Percentiles rank a stretch among this genome's conserved stretches.
These are phyloP conservation scores for Leuciscus idus DNA, from an alignment of 2,113 vertebrate genomes.

Conservation along the genomic window DNA sequence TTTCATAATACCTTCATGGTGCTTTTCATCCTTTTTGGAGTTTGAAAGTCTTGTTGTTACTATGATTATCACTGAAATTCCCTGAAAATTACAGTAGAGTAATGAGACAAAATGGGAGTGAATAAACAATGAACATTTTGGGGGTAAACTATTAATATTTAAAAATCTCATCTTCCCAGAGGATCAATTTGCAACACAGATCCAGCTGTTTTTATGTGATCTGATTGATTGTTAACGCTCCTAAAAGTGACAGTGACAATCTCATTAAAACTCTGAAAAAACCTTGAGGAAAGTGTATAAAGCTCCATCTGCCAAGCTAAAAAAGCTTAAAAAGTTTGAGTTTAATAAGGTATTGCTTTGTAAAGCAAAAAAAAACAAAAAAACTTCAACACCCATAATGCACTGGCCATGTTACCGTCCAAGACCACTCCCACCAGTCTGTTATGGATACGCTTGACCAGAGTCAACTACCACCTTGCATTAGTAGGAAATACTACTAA, in stretches of 20 bases:
- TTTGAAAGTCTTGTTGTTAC: not conserved
- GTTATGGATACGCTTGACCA: no score
- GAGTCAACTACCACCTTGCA: no score
- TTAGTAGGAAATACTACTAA: no score
- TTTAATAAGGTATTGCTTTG: slow-evolving; percentile 14
- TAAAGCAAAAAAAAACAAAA: not conserved
- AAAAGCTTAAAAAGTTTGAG: not conserved
- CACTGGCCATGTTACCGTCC: no score
- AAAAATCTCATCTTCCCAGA: slow-evolving; percentile 3
- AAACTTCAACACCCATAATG: no score
- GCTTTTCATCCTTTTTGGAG: no score
- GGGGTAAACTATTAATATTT: not conserved
- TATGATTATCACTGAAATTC: not conserved
- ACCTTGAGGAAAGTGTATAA: not conserved
- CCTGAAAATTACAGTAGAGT: not conserved
- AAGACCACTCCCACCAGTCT: no score
- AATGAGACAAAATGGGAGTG: not conserved
- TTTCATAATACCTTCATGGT: no score
- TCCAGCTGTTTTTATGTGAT: slow-evolving; percentile 17
- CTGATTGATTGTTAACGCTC: slow-evolving; percentile 1
- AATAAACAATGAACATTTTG: not conserved
- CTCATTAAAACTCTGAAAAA: slow-evolving; percentile 22
- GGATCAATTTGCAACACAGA: not conserved
- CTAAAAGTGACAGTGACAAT: slow-evolving; percentile 19
- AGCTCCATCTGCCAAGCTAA: not conserved